Evolutionary conservation across 2,888 invertebrate genomes (phyloP).

Genomic region (Drosophila infuscata): DNA sequence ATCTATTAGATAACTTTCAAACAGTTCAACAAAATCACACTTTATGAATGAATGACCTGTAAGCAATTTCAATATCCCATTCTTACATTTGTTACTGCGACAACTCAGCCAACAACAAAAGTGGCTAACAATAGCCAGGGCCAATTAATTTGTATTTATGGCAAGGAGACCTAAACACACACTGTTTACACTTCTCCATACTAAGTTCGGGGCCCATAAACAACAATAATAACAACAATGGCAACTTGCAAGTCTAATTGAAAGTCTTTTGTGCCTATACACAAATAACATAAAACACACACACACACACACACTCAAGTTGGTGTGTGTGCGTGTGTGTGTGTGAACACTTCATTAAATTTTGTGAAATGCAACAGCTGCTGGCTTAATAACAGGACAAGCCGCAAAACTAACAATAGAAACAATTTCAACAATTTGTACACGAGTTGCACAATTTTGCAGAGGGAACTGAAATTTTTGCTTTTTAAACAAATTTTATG

Average conservation of each 20-base stretch:
- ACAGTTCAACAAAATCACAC: not conserved
- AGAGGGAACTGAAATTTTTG: conserved; percentile 10
- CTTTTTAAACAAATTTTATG: conserved; percentile 22
- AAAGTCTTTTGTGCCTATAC: conserved; percentile 52
- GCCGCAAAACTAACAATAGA: conserved; percentile 46
- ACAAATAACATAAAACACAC: conserved; percentile 44
- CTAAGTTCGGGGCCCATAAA: conserved; percentile 6
- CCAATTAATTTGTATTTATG: conserved; percentile 65
- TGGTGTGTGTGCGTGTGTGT: conserved; percentile 3
- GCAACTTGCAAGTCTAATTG: conserved; percentile 36
- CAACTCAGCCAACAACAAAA: conserved; percentile 22
- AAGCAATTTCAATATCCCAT: not conserved
- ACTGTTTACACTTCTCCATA: conserved; percentile 33
- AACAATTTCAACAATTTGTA: conserved; percentile 39
- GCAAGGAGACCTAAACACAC: conserved; percentile 28
- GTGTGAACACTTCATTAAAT: conserved; percentile 58
- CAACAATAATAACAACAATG: conserved; percentile 17
- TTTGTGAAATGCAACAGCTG: conserved; percentile 68
- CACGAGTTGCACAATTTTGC: conserved; percentile 26
- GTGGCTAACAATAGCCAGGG: conserved; percentile 42
- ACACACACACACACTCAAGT: conserved; percentile 23
- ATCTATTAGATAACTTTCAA: not conserved
- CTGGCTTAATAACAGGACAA: conserved; percentile 59
- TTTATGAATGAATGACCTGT: not conserved
- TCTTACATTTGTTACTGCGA: not conserved